Evolutionary conservation across 2,888 invertebrate genomes (phyloP).

Genomic region (Zaprionus bogoriensis): DNA sequence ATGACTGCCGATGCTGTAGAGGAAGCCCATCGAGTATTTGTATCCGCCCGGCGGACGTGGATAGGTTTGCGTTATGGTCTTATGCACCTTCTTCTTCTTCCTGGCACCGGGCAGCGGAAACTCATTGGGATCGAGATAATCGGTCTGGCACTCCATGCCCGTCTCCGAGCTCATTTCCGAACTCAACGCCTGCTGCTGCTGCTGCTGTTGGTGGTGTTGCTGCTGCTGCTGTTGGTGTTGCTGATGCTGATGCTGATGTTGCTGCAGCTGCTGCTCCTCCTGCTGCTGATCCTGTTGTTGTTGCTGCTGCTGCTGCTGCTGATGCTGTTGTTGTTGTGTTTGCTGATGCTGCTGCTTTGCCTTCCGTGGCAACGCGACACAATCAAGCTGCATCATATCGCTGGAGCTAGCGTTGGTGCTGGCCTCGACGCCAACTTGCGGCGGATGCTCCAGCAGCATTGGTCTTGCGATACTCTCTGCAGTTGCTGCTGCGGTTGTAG

Average conservation of each 20-base stretch:
- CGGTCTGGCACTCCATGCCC: slow-evolving; percentile 28
- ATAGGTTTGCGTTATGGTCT: slow-evolving; percentile 41
- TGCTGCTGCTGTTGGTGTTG: slow-evolving; percentile 1
- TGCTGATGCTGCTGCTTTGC: background rate
- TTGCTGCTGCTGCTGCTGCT: background rate
- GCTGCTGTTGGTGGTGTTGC: background rate
- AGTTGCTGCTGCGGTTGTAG: slow-evolving; percentile 2
- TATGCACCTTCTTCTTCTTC: slow-evolving; percentile 21
- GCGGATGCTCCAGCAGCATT: slow-evolving; percentile 42
- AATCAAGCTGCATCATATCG: background rate
- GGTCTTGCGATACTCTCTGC: background rate
- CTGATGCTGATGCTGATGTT: background rate
- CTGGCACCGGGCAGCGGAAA: slow-evolving; percentile 34
- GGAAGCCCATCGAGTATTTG: slow-evolving; percentile 68
- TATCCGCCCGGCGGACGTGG: slow-evolving; percentile 69
- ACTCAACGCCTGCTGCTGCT: slow-evolving; percentile 17
- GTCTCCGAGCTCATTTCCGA: slow-evolving; percentile 32
- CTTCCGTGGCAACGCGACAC: background rate
- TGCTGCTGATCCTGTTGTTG: background rate
- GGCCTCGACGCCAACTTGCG: slow-evolving; percentile 25
- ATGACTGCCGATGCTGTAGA: slow-evolving; percentile 58
- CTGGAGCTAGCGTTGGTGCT: slow-evolving; percentile 17
- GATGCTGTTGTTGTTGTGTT: background rate
- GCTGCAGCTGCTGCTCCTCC: slow-evolving; percentile 3
- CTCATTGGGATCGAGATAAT: slow-evolving; percentile 43